Conservation (phyloP, 2,888 invertebrate species). For the Macaria liturata region DNA sequence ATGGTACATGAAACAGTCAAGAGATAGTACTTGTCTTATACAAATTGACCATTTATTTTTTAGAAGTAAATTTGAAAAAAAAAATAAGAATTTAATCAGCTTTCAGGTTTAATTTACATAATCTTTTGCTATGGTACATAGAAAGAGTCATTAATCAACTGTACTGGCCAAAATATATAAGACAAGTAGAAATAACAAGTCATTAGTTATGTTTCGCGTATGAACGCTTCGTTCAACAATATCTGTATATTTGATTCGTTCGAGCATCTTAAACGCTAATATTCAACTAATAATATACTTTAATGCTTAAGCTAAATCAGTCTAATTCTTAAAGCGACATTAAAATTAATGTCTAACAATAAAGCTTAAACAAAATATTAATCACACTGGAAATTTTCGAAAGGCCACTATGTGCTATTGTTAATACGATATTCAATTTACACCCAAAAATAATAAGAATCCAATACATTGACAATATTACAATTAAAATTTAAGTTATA, state of each 20-base stretch:
- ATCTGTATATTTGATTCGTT: slow-evolving; percentile 46
- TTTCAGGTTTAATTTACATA: no score
- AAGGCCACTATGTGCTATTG: slow-evolving; percentile 67
- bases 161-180: slow-evolving; percentile 9
- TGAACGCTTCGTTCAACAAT: slow-evolving; percentile 27
- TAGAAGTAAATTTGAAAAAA: no score
- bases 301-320: slow-evolving; percentile 82
- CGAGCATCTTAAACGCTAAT: slow-evolving; percentile 66
- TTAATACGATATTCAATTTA: slow-evolving; percentile 42
- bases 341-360: slow-evolving; percentile 71
- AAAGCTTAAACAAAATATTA: slow-evolving; percentile 75
- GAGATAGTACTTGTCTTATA: slow-evolving; percentile 29
- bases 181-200: slow-evolving; percentile 22
- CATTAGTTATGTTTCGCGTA: slow-evolving; percentile 22
- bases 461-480: slow-evolving; percentile 36
- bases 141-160: no score
- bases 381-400: slow-evolving; percentile 74
- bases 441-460: slow-evolving; percentile 25
- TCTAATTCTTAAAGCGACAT: slow-evolving; percentile 83
- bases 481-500: slow-evolving; percentile 35
- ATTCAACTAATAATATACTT: slow-evolving; percentile 76
- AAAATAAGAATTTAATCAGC: no score
- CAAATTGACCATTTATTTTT: slow-evolving; percentile 4
- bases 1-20: slow-evolving; percentile 41
- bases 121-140: no score